Percentiles rank a stretch among this genome's conserved stretches.
phyloP scores from a whole-genome alignment of 2,113 vertebrate species.

The Chamaetylas fuelleborni region DNA sequence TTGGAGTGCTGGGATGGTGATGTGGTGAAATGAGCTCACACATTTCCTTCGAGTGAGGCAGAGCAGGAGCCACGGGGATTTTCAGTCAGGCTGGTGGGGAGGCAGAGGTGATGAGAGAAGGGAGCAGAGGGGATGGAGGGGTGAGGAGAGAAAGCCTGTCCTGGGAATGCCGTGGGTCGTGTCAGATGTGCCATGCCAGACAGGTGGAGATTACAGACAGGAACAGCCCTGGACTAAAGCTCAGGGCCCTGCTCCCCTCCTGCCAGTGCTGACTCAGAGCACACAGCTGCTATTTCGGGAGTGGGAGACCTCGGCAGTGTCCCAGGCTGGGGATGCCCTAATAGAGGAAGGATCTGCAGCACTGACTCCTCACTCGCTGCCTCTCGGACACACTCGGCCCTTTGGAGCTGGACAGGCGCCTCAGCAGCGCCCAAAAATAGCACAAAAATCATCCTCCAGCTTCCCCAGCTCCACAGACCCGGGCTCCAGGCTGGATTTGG shows the following conservation, averaged over 20 bases:
- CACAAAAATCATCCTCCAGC: accelerated
- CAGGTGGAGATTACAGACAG: accelerated
- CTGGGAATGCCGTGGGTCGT: background rate
- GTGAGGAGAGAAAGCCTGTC: background rate
- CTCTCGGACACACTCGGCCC: background rate
- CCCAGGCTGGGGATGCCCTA: background rate
- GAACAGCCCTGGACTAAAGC: background rate
- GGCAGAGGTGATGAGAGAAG: background rate
- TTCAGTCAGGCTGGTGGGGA: accelerated
- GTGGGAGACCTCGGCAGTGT: background rate
- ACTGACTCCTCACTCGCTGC: background rate
- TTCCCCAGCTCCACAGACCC: accelerated
- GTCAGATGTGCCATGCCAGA: background rate
- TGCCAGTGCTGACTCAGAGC: background rate
- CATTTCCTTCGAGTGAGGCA: background rate
- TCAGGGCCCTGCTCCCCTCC: background rate
- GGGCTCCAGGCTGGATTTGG: background rate
- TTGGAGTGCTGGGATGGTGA: accelerated
- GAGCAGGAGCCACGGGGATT: background rate
- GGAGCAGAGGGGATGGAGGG: accelerated
- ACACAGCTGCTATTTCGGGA: background rate
- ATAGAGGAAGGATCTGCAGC: background rate
- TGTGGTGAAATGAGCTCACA: background rate
- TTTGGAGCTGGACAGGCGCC: background rate
- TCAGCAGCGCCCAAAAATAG: background rate